These are phyloP conservation scores for Vidua chalybeata DNA, from an alignment of 2,113 vertebrate genomes.

Conservation along the genomic window DNA sequence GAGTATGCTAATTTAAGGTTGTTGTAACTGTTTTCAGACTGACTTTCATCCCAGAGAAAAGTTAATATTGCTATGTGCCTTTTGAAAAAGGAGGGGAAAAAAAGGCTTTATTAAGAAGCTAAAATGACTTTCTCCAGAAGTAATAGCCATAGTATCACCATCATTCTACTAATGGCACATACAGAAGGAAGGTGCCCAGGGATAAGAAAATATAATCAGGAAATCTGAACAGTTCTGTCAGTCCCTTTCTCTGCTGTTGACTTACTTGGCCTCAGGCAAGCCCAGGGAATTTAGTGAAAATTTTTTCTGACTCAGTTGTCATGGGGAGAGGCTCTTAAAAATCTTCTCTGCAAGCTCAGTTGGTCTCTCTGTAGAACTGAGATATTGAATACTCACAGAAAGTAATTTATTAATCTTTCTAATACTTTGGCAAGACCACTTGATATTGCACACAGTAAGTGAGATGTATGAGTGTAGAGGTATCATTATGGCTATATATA, in stretches of 20 bases:
- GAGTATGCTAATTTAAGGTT: conserved; percentile 1
- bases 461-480: not conserved
- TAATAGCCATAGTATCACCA: not conserved
- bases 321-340: not conserved
- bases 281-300: not conserved
- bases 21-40: not conserved
- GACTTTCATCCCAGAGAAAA: not conserved
- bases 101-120: not conserved
- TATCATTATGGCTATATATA: not conserved
- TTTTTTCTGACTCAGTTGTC: not conserved
- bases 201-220: not conserved
- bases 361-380: not conserved
- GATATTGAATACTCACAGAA: not conserved
- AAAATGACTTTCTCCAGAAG: not conserved
- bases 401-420: not conserved
- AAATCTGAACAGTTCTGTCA: not conserved
- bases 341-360: not conserved
- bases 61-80: not conserved
- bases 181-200: not conserved
- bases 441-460: not conserved
- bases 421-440: not conserved
- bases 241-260: not conserved
- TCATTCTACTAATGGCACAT: not conserved
- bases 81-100: not conserved
- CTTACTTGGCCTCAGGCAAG: not conserved